Evolutionary conservation across 2,113 vertebrate species (phyloP).

Genomic region (Pongo abelii): DNA sequence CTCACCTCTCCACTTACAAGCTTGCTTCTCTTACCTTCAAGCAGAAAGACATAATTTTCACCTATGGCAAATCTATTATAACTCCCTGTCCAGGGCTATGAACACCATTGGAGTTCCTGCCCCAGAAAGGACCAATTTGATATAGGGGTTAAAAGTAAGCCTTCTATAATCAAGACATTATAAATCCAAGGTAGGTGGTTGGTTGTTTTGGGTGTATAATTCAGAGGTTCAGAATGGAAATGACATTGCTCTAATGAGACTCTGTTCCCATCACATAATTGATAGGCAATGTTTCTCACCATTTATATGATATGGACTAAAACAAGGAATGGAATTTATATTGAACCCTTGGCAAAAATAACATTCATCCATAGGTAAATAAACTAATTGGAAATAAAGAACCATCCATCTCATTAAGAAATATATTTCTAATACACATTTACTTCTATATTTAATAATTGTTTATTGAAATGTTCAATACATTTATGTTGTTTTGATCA

Average conservation of each 20-base stretch:
- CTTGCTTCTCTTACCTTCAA: background rate
- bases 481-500: background rate
- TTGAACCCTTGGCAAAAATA: background rate
- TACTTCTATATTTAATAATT: slow-evolving; percentile 14
- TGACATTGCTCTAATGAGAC: background rate
- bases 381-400: background rate
- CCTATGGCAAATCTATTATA: background rate
- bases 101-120: background rate
- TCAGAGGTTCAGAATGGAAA: slow-evolving; percentile 27
- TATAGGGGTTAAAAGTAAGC: background rate
- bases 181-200: background rate
- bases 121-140: background rate
- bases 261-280: background rate
- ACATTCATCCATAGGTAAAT: background rate
- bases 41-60: background rate
- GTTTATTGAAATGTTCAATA: slow-evolving; percentile 8
- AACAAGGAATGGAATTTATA: background rate
- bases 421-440: background rate
- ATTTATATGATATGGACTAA: background rate
- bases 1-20: background rate
- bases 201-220: background rate
- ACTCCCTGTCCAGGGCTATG: no score
- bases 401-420: background rate
- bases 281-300: background rate
- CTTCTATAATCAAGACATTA: background rate